phyloP scores from a whole-genome alignment of 2,797 vertebrate genomes.

The Megaceryle alcyon region DNA sequence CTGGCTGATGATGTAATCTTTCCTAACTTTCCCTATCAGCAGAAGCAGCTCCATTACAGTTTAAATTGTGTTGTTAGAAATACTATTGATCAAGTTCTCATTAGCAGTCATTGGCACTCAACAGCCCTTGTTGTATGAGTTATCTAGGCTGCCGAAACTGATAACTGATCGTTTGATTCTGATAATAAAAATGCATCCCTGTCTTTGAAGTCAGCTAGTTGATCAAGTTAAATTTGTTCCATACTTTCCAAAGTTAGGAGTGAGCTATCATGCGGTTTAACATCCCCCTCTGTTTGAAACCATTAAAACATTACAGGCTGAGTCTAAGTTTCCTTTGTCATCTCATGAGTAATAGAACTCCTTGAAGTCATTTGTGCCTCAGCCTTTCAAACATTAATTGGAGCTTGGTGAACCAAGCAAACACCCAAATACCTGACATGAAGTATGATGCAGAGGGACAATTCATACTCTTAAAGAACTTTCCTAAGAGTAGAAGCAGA shows the following conservation, averaged over 20 bases:
- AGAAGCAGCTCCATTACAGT: neutral
- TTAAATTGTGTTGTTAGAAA: slow-evolving; percentile 3
- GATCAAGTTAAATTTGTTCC: slow-evolving; percentile 36
- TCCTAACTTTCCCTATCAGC: neutral
- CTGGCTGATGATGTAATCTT: neutral
- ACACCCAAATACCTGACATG: neutral
- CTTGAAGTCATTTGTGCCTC: slow-evolving; percentile 24
- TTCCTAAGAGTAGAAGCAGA: neutral
- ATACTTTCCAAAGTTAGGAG: neutral
- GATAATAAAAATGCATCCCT: neutral
- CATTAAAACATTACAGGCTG: slow-evolving; percentile 1
- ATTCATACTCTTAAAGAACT: neutral
- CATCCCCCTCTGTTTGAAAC: neutral
- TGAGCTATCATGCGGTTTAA: neutral
- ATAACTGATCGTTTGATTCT: slow-evolving; percentile 1
- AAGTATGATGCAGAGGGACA: neutral
- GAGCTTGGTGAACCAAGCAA: slow-evolving; percentile 21
- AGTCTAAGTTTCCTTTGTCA: slow-evolving; percentile 19
- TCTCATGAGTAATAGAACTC: neutral
- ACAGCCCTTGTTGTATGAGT: neutral
- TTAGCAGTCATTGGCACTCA: slow-evolving; percentile 40
- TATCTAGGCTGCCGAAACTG: slow-evolving; percentile 2
- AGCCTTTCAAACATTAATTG: neutral
- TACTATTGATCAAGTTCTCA: slow-evolving; percentile 39
- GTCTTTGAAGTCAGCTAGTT: neutral